Conservation (phyloP, 2,888 invertebrate species). For the Matsumyia berberina region DNA sequence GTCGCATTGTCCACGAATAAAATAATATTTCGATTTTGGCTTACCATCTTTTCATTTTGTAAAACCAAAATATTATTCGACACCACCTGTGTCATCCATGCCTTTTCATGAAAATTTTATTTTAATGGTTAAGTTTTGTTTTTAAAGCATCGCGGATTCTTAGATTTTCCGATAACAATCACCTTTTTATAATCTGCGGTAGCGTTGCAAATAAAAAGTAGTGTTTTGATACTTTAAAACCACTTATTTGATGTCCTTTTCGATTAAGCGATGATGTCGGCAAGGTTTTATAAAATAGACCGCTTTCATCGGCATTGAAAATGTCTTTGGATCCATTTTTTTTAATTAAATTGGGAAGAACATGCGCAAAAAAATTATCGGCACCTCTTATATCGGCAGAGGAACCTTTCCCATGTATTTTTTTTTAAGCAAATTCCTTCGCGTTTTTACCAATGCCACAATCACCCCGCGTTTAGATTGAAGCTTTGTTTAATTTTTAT, state of each 20-base stretch:
- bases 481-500: too few relatives aligned
- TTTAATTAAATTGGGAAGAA: conserved; percentile 46
- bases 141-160: conserved; percentile 59
- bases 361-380: conserved; percentile 36
- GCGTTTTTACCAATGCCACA: conserved; percentile 58
- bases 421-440: conserved; percentile 40
- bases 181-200: conserved; percentile 60
- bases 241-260: conserved; percentile 34
- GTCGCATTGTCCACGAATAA: too few relatives aligned
- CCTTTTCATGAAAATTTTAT: too few relatives aligned
- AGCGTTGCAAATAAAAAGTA: conserved; percentile 73
- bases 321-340: conserved; percentile 52
- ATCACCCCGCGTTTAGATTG: conserved; percentile 28
- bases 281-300: conserved; percentile 62
- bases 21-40: too few relatives aligned
- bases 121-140: conserved; percentile 24
- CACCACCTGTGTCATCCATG: too few relatives aligned
- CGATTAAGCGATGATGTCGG: conserved; percentile 55
- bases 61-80: too few relatives aligned
- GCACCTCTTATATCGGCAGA: too few relatives aligned
- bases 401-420: too few relatives aligned
- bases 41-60: too few relatives aligned
- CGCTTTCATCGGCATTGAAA: conserved; percentile 71
- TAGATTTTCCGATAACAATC: background rate
- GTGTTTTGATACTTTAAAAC: conserved; percentile 51